These are phyloP conservation scores for Syncerus caffer DNA, from an alignment of 2,797 vertebrate species.

Conservation along the genomic window DNA sequence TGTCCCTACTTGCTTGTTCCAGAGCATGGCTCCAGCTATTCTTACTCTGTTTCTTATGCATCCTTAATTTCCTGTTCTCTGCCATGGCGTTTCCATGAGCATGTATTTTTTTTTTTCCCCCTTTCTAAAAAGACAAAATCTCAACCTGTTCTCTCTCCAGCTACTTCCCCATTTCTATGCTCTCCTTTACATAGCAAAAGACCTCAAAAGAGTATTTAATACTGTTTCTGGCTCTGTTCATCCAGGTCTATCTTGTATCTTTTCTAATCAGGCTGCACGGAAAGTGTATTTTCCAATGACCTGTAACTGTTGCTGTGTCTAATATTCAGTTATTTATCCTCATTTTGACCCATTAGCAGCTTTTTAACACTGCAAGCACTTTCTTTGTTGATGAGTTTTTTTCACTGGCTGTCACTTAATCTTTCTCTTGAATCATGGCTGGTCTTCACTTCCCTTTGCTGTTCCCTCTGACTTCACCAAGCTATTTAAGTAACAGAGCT, in stretches of 20 bases:
- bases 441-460: background rate
- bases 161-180: background rate
- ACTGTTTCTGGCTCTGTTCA: background rate
- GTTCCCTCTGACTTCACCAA: background rate
- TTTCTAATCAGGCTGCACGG: background rate
- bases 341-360: background rate
- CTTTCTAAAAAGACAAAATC: background rate
- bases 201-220: background rate
- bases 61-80: background rate
- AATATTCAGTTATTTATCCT: background rate
- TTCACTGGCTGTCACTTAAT: background rate
- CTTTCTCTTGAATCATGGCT: background rate
- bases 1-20: background rate
- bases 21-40: background rate
- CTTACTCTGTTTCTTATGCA: background rate
- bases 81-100: background rate
- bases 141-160: background rate
- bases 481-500: background rate
- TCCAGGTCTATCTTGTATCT: background rate
- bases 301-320: background rate
- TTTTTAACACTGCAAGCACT: background rate
- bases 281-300: background rate
- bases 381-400: background rate
- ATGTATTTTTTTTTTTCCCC: background rate
- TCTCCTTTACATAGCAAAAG: background rate